These are phyloP conservation scores for Lampris megalopsis DNA, from an alignment of 2,113 vertebrate species.

Conservation along the genomic window DNA sequence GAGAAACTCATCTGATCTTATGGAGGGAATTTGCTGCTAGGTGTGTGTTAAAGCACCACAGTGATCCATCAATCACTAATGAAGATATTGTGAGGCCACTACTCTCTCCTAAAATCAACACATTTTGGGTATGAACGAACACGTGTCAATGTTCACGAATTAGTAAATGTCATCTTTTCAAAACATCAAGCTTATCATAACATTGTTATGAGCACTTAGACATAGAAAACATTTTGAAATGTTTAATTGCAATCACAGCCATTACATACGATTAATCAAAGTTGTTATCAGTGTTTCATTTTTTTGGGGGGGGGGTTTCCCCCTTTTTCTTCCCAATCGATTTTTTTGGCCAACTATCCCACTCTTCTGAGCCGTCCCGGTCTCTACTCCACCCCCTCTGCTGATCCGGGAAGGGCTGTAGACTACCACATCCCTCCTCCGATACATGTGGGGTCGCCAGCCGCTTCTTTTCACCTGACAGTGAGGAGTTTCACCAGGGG, in stretches of 20 bases:
- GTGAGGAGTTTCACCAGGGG: no score
- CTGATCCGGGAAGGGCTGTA: no score
- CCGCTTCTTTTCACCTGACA: no score
- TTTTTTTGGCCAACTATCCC: no score
- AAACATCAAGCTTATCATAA: constrained; percentile 51
- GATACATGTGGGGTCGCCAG: no score
- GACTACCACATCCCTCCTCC: no score
- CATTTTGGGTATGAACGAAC: constrained; percentile 52
- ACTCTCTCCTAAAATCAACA: constrained; percentile 46
- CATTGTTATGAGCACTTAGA: constrained; percentile 47
- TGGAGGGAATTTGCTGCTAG: constrained; percentile 69
- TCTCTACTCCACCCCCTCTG: no score
- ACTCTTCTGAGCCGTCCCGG: no score
- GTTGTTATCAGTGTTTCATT: no score
- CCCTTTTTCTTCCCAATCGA: no score
- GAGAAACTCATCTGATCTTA: constrained; percentile 73
- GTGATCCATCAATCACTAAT: constrained; percentile 79
- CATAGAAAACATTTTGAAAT: constrained; percentile 15
- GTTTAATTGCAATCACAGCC: background rate
- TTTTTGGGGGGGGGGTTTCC: no score
- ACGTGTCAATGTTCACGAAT: constrained; percentile 29
- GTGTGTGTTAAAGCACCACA: constrained; percentile 68
- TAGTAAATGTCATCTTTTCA: constrained; percentile 30
- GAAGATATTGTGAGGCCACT: constrained; percentile 63
- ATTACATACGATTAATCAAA: background rate